Base-by-base conservation (phyloP, 2,888 invertebrate genomes). In the Tenodera sinensis region DNA sequence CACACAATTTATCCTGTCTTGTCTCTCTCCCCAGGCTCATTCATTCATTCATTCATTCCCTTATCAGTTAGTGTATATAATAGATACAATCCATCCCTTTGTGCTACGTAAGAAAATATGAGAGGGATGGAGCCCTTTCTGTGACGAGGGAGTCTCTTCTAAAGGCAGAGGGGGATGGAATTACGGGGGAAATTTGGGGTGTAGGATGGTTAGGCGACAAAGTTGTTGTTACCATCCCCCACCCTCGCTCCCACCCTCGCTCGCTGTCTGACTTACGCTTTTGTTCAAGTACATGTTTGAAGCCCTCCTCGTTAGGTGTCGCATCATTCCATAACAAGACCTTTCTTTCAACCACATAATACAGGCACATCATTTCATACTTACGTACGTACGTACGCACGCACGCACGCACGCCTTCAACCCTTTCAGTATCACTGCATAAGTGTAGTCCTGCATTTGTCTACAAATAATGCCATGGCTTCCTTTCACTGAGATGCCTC, bases 11-110 rank as follows among this genome's bases (percentile, higher is more conserved):
- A 89, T 89, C 85, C 88, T 84, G 86, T 88, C 85, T 82, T 85
- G 85, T 83, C 89, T 88, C 84, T 34, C 85, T 71, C 87, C 27
- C 82, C 88, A 89, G n/a, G 87, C 89, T 47, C 88, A 85, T 89
- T 84, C 88, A 83, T 84, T 89, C 86, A 85, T 88, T 47, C 88
- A 85, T 89, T 84, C 88, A 83, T 84, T 89, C 86, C 83, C 89
- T 89, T 90, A 88, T 89, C 90, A 88, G 83, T 90, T 87, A 88
- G 84, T 88, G 88, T 89, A 84, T 87, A 89, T 88, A 88, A 88
- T 88, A 84, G 87, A 83, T 82, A n/a, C n/a, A 87, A 87, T 86
- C 30, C 86, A 86, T 82, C 83, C 87, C 27, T 87, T 87, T 87
- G 87, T 87, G 34, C 42, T 83, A 25, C 8, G 28, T 71, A 27